These are phyloP conservation scores for Anolis sagrei DNA, from an alignment of 2,113 vertebrate genomes.

Conservation along the genomic window DNA sequence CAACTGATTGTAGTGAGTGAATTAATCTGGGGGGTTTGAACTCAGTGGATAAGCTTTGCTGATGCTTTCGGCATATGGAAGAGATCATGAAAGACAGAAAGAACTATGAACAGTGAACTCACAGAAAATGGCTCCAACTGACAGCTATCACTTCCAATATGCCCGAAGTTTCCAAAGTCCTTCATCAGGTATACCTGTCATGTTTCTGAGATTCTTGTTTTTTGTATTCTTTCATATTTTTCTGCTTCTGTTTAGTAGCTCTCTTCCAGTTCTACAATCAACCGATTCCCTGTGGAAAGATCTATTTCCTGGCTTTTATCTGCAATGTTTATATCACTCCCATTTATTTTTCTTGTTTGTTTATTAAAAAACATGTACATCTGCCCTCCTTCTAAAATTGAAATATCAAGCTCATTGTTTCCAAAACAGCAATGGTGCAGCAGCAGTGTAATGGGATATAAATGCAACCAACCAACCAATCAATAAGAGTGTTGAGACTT, in stretches of 20 bases:
- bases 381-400: not conserved
- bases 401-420: not conserved
- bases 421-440: not conserved
- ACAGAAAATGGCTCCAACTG: not conserved
- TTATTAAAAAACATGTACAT: not conserved
- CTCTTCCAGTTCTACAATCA: not conserved
- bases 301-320: not conserved
- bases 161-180: not conserved
- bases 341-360: not conserved
- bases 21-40: constrained; percentile 11
- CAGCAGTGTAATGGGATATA: too few species aligned
- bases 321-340: not conserved
- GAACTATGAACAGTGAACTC: not conserved
- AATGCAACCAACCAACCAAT: too few species aligned
- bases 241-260: not conserved
- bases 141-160: not conserved
- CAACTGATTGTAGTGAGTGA: constrained; percentile 1
- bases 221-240: not conserved
- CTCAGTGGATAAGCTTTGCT: not conserved
- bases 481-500: not conserved
- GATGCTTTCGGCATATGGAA: constrained; percentile 2
- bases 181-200: not conserved
- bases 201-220: not conserved
- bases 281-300: not conserved
- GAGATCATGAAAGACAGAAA: not conserved